Conservation (phyloP, 2,797 vertebrate species). For the Bradypus variegatus region DNA sequence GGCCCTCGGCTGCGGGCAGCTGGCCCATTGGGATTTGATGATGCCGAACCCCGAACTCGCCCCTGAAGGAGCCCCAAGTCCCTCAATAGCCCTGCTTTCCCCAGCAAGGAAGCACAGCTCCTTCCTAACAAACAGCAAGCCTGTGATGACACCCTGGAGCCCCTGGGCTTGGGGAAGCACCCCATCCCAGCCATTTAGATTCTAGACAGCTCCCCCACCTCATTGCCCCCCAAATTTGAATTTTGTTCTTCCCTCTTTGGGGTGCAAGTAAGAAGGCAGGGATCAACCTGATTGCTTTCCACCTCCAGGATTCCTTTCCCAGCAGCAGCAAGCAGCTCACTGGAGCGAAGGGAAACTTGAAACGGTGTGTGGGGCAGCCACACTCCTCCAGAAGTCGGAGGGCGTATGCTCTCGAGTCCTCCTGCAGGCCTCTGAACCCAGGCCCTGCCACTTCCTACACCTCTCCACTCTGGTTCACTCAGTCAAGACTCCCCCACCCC, state of each 20-base stretch:
- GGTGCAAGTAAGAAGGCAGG: too few species aligned
- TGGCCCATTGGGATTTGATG: neutral
- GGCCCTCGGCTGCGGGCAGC: neutral
- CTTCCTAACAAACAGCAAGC: neutral
- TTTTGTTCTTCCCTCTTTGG: neutral
- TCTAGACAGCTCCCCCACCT: neutral
- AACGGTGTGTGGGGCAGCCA: rapidly evolving
- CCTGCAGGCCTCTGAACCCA: too few species aligned
- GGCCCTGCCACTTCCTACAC: neutral
- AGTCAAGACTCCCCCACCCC: neutral
- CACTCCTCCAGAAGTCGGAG: neutral
- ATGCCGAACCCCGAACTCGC: neutral
- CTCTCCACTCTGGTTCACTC: neutral
- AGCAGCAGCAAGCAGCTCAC: neutral
- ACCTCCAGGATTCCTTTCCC: neutral
- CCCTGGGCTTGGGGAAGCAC: too few species aligned
- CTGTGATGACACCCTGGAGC: too few species aligned
- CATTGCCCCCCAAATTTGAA: too few species aligned
- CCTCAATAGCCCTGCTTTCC: neutral
- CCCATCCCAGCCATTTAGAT: rapidly evolving
- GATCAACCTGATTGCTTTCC: rapidly evolving
- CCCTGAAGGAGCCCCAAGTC: neutral
- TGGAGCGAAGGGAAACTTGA: neutral
- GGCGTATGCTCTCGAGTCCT: neutral
- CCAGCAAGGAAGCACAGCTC: neutral